These are phyloP conservation scores for Chelonus formosanus DNA, from an alignment of 2,888 invertebrate species.

Conservation along the genomic window DNA sequence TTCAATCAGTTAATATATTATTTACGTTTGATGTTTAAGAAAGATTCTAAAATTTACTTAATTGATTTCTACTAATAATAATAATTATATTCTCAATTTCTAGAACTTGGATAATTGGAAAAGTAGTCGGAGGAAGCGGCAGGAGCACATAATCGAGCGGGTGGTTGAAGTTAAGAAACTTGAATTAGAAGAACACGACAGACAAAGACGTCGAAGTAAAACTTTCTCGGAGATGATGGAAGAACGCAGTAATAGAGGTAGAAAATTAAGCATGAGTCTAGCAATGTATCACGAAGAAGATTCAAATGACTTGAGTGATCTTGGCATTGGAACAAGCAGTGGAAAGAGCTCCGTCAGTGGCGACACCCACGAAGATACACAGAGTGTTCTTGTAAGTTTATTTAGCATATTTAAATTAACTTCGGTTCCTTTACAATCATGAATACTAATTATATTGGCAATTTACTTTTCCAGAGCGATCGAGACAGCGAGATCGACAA, in stretches of 20 bases:
- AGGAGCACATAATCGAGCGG: slow-evolving; percentile 88
- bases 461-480: slow-evolving; percentile 56
- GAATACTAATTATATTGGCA: background rate
- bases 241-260: slow-evolving; percentile 74
- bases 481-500: slow-evolving; percentile 63
- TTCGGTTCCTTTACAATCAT: slow-evolving; percentile 2
- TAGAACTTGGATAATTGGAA: slow-evolving; percentile 96
- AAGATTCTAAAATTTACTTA: background rate
- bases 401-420: background rate
- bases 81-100: background rate
- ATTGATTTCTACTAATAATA: background rate
- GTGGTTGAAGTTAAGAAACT: slow-evolving; percentile 89
- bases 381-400: slow-evolving; percentile 58
- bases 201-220: slow-evolving; percentile 82
- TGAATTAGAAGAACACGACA: slow-evolving; percentile 79
- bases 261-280: slow-evolving; percentile 70
- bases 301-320: slow-evolving; percentile 83
- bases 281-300: slow-evolving; percentile 84
- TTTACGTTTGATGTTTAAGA: background rate
- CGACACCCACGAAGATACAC: slow-evolving; percentile 60
- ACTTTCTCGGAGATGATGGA: slow-evolving; percentile 96
- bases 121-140: slow-evolving; percentile 89
- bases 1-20: background rate
- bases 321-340: slow-evolving; percentile 72
- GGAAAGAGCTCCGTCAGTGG: slow-evolving; percentile 63